Evolutionary conservation across 2,797 vertebrate genomes (phyloP).

Genomic region (Chrysocyon brachyurus): DNA sequence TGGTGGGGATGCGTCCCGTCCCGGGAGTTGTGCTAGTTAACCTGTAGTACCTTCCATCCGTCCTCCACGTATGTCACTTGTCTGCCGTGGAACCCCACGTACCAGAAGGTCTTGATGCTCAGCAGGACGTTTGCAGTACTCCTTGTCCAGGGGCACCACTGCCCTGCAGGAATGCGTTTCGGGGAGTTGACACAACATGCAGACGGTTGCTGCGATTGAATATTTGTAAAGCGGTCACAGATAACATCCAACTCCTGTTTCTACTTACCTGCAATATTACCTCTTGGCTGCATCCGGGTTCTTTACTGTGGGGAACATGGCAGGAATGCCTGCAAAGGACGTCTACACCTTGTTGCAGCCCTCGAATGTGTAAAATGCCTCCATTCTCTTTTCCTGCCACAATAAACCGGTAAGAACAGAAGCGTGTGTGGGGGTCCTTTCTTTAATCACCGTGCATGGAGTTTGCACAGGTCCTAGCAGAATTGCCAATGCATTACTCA

Average conservation of each 20-base stretch:
- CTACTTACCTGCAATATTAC: not conserved
- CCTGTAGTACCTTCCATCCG: not conserved
- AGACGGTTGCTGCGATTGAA: not conserved
- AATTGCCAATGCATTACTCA: not conserved
- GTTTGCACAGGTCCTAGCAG: not conserved
- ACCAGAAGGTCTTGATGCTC: not conserved
- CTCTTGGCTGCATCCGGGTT: not conserved
- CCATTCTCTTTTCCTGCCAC: slow-evolving; percentile 66
- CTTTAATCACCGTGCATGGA: not conserved
- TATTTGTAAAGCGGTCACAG: slow-evolving; percentile 56
- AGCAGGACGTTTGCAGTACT: slow-evolving; percentile 13
- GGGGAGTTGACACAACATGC: slow-evolving; percentile 18
- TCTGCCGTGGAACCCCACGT: not conserved
- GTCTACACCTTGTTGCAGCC: not conserved
- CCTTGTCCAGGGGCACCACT: not conserved
- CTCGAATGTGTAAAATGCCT: slow-evolving; percentile 65
- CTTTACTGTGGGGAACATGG: slow-evolving; percentile 10
- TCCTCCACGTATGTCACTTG: not conserved
- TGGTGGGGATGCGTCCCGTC: not conserved
- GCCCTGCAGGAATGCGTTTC: not conserved
- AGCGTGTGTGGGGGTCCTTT: not conserved
- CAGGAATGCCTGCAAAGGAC: slow-evolving; percentile 25
- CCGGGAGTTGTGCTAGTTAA: not conserved
- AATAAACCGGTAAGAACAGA: slow-evolving; percentile 84
- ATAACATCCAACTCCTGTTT: not conserved